Conservation (phyloP, 2,888 invertebrate genomes). For the Boloria selene region DNA sequence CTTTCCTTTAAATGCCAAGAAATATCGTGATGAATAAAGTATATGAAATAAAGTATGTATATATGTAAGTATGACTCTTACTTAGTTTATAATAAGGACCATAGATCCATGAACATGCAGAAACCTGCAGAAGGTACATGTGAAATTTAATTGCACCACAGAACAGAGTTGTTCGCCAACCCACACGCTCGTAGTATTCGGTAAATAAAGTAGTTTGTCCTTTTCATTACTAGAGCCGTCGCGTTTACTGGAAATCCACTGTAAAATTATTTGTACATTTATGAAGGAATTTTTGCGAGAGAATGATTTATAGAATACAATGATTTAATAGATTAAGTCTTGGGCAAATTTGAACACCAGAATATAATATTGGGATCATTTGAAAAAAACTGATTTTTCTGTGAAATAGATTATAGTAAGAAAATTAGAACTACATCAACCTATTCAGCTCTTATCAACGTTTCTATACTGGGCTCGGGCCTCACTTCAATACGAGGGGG, state of each 20-base stretch:
- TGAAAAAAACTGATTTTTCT: too few relatives aligned
- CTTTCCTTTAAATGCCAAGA: too few relatives aligned
- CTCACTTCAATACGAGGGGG: too few relatives aligned
- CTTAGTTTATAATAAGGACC: not conserved
- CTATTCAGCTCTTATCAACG: too few relatives aligned
- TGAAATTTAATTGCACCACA: conserved; percentile 36
- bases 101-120: not conserved
- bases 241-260: conserved; percentile 15
- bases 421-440: too few relatives aligned
- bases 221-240: conserved; percentile 26
- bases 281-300: conserved; percentile 3
- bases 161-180: conserved; percentile 36
- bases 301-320: not conserved
- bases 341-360: not conserved
- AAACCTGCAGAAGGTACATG: conserved; percentile 21
- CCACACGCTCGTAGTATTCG: conserved; percentile 36
- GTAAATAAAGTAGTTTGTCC: conserved; percentile 36
- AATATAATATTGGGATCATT: not conserved
- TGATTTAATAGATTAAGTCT: not conserved
- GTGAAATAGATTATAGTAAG: too few relatives aligned
- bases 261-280: conserved; percentile 17
- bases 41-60: too few relatives aligned
- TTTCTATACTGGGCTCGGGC: too few relatives aligned
- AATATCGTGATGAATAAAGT: too few relatives aligned
- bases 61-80: too few relatives aligned